Conservation (phyloP, 2,888 invertebrate species). For the Camponotus fellah region DNA sequence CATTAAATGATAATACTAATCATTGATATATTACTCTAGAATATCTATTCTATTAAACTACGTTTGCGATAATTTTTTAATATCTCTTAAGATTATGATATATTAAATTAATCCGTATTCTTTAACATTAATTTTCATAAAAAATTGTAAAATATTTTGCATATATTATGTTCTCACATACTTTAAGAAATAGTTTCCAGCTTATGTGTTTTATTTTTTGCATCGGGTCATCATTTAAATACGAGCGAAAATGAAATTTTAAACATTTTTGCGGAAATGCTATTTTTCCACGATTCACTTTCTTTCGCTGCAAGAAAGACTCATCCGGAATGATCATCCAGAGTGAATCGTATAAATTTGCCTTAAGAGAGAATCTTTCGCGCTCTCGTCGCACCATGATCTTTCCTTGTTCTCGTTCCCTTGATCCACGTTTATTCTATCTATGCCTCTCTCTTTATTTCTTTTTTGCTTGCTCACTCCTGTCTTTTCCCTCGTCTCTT, state of each 20-base stretch:
- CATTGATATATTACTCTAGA: not conserved
- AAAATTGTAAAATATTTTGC: not conserved
- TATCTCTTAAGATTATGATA: not conserved
- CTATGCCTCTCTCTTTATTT: constrained; percentile 34
- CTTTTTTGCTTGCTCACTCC: constrained; percentile 17
- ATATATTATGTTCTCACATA: not conserved
- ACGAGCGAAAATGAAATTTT: constrained; percentile 1
- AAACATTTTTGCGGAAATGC: not conserved
- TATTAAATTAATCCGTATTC: not conserved
- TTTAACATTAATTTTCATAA: not conserved
- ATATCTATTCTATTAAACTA: not conserved
- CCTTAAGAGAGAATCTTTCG: constrained; percentile 60
- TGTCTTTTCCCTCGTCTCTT: constrained; percentile 17
- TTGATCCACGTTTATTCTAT: constrained; percentile 68
- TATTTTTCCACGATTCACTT: constrained; percentile 22
- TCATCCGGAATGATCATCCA: constrained; percentile 30
- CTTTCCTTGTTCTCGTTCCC: constrained; percentile 70
- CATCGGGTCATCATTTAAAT: constrained; percentile 1
- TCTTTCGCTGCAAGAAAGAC: constrained; percentile 5
- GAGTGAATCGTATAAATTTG: constrained; percentile 45
- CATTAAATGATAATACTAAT: constrained; percentile 6
- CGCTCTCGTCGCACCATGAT: constrained; percentile 68
- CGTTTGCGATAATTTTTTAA: not conserved
- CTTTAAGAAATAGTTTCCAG: not conserved
- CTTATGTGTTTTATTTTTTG: not conserved